Evolutionary conservation across 92 coral and sea anemone genomes (phyloP).

Genomic region (Micromussa lordhowensis): DNA sequence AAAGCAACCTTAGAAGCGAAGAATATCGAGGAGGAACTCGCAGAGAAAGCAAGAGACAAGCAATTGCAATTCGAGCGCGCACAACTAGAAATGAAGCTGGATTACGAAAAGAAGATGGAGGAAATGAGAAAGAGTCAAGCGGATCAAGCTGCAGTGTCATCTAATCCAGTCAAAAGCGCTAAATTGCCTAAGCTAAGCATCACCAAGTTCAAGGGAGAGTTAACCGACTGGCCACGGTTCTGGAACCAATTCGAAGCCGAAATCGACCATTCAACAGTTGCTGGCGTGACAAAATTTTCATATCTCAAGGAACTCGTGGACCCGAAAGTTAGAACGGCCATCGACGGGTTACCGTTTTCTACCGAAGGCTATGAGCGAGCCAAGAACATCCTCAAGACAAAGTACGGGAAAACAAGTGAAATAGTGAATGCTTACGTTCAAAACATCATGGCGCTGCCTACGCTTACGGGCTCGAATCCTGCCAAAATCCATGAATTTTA

Average conservation of each 20-base stretch:
- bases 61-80: neutral
- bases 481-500: conserved; percentile 5
- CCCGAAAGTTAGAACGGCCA: conserved; percentile 9
- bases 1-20: too few species aligned
- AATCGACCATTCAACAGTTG: conserved; percentile 18
- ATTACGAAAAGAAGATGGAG: too few species aligned
- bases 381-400: neutral
- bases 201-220: conserved; percentile 9
- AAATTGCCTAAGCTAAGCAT: conserved; percentile 30
- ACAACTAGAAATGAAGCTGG: neutral
- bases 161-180: neutral
- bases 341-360: conserved; percentile 27
- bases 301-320: conserved; percentile 31
- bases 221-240: conserved; percentile 34
- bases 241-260: conserved; percentile 46
- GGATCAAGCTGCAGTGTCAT: too few species aligned
- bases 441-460: conserved; percentile 22
- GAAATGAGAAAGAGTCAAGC: too few species aligned
- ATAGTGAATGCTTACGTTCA: conserved; percentile 18
- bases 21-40: too few species aligned
- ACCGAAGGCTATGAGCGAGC: conserved; percentile 38
- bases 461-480: conserved; percentile 4
- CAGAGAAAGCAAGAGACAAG: neutral
- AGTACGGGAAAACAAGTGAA: conserved; percentile 21
- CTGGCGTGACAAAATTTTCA: conserved; percentile 25